Base-by-base conservation (phyloP, 2,113 vertebrate species). In the Cricetomys ansorgei region DNA sequence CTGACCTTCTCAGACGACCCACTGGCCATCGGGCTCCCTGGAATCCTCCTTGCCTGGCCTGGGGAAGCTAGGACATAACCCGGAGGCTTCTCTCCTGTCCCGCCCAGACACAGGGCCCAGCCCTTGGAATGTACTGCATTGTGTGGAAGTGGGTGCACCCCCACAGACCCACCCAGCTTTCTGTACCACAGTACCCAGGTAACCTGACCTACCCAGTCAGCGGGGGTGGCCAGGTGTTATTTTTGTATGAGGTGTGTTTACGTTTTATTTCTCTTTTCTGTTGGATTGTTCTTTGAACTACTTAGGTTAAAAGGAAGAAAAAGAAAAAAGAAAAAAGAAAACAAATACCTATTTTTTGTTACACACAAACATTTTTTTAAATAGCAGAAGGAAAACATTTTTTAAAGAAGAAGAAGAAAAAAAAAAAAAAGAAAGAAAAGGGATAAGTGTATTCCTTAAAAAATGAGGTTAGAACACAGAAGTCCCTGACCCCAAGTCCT, bases 261-360 rank as follows among this genome's bases (percentile, higher is more conserved):
- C 43, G 94, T 90, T 85, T 88, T 81, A 59, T 96, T 93, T 95
- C 69, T 93, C 88, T 91, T 96, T 97, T 96, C 84, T 95, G 88
- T 97, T 95, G 84, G 92, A 79, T 57, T 96, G 91, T 90, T 92
- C 75, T 96, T 94, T 69, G 59, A 97, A 94, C 79, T 91, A 85
- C 81, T 97, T 98, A 95, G 83, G 85, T 95, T 55, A 95, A 89
- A 92, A 94, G 45, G 29, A 69, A 15, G 37, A 55, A 65, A 34
- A 69, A 86, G 45, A 95, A 92, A 64, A 77, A 75, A 57, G 59
- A 83, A n/a, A 83, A 70, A 64, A 55, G 72, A 89, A 67, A 92
- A 93, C 95, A 97, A 93, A 97, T 92, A 84, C 81, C 72, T 97
- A 98, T 98, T 98, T 98, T 98, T 97, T 95, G 96, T 97, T 97